Evolutionary conservation across 2,113 vertebrate genomes (phyloP).

Genomic region (Paralichthys olivaceus): DNA sequence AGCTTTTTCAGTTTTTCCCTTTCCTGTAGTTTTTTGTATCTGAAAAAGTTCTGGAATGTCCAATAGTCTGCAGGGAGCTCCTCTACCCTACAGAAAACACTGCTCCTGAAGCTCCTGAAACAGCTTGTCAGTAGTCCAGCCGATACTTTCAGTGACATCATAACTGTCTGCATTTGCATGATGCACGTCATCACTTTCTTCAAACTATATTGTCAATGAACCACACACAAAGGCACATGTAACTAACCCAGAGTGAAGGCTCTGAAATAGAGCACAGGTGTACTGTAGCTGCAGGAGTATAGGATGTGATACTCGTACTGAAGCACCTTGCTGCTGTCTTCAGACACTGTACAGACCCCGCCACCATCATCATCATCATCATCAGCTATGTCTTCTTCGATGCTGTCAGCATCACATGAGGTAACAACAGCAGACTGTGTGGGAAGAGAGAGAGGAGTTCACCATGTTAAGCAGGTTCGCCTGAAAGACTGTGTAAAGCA

Average conservation of each 20-base stretch:
- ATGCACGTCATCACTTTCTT: too few species aligned
- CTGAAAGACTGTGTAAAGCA: background rate
- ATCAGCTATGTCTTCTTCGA: background rate
- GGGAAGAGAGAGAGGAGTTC: background rate
- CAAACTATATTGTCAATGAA: too few species aligned
- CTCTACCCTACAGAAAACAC: too few species aligned
- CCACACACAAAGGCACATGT: background rate
- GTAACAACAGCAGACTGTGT: background rate
- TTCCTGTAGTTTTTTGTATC: too few species aligned
- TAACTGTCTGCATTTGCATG: too few species aligned
- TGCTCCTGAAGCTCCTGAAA: too few species aligned
- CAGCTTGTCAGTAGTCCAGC: too few species aligned
- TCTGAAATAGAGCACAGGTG: constrained; percentile 93
- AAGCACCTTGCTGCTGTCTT: constrained; percentile 70
- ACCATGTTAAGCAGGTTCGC: background rate
- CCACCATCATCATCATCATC: constrained; percentile 58
- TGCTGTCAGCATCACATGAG: background rate
- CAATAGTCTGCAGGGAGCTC: too few species aligned
- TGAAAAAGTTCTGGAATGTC: too few species aligned
- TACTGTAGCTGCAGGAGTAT: constrained; percentile 91
- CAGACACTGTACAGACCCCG: background rate
- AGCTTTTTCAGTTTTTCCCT: too few species aligned
- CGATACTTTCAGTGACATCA: too few species aligned
- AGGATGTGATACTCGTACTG: constrained; percentile 93
- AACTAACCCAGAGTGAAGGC: constrained; percentile 87